phyloP scores from a whole-genome alignment of 2,888 invertebrate genomes.

The Amphipyra berbera region DNA sequence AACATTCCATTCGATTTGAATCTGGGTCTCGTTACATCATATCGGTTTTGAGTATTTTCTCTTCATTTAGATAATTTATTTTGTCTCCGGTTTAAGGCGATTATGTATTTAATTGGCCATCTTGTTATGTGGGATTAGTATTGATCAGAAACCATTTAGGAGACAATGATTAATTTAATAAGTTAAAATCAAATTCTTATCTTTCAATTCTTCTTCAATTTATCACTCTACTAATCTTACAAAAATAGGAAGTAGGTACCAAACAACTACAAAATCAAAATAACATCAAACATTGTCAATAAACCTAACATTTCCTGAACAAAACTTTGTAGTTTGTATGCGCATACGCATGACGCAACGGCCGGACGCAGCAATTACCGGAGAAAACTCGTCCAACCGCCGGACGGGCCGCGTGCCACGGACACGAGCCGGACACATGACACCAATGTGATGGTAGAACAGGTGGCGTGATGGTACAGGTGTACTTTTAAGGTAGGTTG shows the following conservation, averaged over 20 bases:
- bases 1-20: conserved; percentile 61
- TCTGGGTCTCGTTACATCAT: conserved; percentile 63
- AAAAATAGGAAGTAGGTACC: conserved; percentile 8
- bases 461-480: conserved; percentile 32
- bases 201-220: not conserved
- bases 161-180: not conserved
- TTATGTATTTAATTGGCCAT: conserved; percentile 27
- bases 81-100: conserved; percentile 16
- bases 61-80: conserved; percentile 46
- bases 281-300: conserved; percentile 8
- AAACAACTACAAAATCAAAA: conserved; percentile 11
- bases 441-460: conserved; percentile 27
- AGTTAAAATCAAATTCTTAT: not conserved
- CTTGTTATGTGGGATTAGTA: conserved; percentile 4
- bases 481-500: conserved; percentile 23
- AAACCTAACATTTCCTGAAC: conserved; percentile 45
- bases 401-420: conserved; percentile 39
- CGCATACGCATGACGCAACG: conserved; percentile 44
- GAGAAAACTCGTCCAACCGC: conserved; percentile 61
- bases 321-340: conserved; percentile 38
- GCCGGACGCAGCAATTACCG: conserved; percentile 60
- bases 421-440: conserved; percentile 39
- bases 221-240: not conserved
- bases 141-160: not conserved
- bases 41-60: conserved; percentile 58